Evolutionary conservation across 2,888 invertebrate species (phyloP), one percentile per base, ranked within the genome.

Genomic region (Rhimphoctona megacephalus): DNA sequence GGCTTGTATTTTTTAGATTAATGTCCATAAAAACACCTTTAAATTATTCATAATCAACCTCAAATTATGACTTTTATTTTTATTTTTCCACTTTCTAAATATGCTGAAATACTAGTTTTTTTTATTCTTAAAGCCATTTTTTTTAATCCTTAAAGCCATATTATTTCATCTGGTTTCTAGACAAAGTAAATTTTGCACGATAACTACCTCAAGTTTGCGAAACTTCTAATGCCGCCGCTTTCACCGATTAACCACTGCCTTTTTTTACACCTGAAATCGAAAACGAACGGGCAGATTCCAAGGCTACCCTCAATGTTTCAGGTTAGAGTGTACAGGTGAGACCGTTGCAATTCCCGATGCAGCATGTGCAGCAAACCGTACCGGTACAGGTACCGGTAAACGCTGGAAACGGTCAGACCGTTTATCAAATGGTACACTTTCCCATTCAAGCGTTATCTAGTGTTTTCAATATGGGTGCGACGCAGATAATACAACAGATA

Each of bases 341-440:
- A 43, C 96, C 96, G 0, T 94, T 96, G 61, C 97, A 97, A 94
- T 96, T 97, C 86, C 96, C 96, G 3, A 95, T 96, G 95, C 96
- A 96, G 92, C 94, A 95, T 89, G 93, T 96, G 52, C 96, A 95
- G 90, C 97, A 97, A 92, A 97, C 98, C 85, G 98, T 98, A 77
- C 98, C 98, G 0, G 98, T 99, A 6, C 99, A 99, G 94, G 98
- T 98, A 86, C 98, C 98, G 1, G 98, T 98, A 88, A 96, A 97
- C 80, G 95, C 96, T 52, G 95, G 94, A 33, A 97, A 97, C 94
- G 99, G 99, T 0, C 99, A 99, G 94, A 99, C 99, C 0, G 97
- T 99, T 85, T 98, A 98, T 94, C 99, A 99, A 94, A 99, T 99
- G 0, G 97, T 99, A 0, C 99, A 99, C 94, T 97, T 99, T 91